These are phyloP conservation scores for Molanna angustata DNA, from an alignment of 2,888 invertebrate species.

Conservation along the genomic window DNA sequence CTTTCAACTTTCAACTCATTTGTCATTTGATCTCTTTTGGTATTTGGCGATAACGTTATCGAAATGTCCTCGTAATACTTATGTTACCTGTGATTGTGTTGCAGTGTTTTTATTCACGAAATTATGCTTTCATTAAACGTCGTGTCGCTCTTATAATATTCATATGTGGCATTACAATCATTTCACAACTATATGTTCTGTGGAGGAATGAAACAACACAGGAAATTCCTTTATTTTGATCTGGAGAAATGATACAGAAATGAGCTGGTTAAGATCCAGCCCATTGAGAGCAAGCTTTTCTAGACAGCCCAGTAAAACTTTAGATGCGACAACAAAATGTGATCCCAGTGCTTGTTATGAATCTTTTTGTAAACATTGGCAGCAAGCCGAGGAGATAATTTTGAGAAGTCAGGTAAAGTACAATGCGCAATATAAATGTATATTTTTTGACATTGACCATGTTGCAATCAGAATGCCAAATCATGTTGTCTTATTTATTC, in stretches of 20 bases:
- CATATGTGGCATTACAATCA: background rate
- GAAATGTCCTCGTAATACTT: conserved; percentile 24
- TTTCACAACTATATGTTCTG: conserved; percentile 1
- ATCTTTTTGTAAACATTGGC: conserved; percentile 93
- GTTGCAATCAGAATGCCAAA: too few species aligned
- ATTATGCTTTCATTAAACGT: background rate
- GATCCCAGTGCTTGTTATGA: conserved; percentile 90
- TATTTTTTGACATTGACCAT: too few species aligned
- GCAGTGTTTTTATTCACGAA: conserved; percentile 3
- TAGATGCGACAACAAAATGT: conserved; percentile 68
- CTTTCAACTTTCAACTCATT: too few species aligned
- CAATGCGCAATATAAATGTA: too few species aligned
- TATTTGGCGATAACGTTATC: conserved; percentile 26
- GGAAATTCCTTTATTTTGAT: conserved; percentile 21
- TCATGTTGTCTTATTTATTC: too few species aligned
- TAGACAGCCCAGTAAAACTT: conserved; percentile 57
- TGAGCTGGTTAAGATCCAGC: conserved; percentile 72
- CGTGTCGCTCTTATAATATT: background rate
- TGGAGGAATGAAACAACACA: background rate
- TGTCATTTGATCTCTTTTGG: conserved; percentile 13
- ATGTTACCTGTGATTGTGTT: background rate
- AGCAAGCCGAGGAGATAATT: conserved; percentile 85
- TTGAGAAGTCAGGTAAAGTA: conserved; percentile 67
- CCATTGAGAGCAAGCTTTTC: conserved; percentile 56
- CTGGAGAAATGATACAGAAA: conserved; percentile 37